Percentiles rank a stretch among this genome's conserved stretches.
Evolutionary conservation across 2,113 vertebrate species (phyloP).

Genomic region (Brachyhypopomus gauderio): DNA sequence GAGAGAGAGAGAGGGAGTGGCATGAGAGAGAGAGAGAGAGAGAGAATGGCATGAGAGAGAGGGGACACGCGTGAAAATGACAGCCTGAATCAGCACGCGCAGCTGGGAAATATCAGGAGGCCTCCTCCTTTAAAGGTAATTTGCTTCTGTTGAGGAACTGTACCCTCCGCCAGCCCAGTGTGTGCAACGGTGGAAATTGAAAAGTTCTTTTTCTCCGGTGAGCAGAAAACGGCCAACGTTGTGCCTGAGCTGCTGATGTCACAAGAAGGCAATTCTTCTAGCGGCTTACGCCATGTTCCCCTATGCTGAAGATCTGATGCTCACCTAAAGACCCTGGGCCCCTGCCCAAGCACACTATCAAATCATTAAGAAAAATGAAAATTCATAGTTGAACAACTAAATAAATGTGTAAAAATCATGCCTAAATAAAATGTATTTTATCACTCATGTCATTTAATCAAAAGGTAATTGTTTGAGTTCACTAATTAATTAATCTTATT

Average conservation of each 20-base stretch:
- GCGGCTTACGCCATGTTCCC: conserved; percentile 53
- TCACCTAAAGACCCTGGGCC: conserved; percentile 33
- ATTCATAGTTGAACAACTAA: conserved; percentile 1
- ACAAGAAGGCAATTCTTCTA: conserved; percentile 54
- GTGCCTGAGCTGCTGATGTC: conserved; percentile 50
- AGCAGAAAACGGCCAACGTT: conserved; percentile 41
- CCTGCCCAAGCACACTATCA: not conserved
- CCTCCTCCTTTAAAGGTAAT: conserved; percentile 54
- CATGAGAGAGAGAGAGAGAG: conserved; percentile 28
- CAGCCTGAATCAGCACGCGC: conserved; percentile 43
- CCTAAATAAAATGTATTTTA: not conserved
- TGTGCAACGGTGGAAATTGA: conserved; percentile 50
- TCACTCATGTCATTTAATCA: conserved; percentile 11
- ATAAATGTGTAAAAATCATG: not conserved
- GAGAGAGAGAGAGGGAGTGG: conserved; percentile 21
- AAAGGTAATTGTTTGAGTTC: conserved; percentile 8
- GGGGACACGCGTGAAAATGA: conserved; percentile 42
- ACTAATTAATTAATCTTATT: not conserved
- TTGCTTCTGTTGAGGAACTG: conserved; percentile 52
- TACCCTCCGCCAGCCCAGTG: conserved; percentile 43
- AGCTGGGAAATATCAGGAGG: conserved; percentile 47
- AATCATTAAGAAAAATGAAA: not conserved
- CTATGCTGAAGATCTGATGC: conserved; percentile 36
- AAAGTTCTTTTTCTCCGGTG: conserved; percentile 41
- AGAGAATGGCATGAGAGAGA: conserved; percentile 22